These are phyloP conservation scores for Paedocypris micromegethes DNA, from an alignment of 2,797 vertebrate genomes.

Conservation along the genomic window DNA sequence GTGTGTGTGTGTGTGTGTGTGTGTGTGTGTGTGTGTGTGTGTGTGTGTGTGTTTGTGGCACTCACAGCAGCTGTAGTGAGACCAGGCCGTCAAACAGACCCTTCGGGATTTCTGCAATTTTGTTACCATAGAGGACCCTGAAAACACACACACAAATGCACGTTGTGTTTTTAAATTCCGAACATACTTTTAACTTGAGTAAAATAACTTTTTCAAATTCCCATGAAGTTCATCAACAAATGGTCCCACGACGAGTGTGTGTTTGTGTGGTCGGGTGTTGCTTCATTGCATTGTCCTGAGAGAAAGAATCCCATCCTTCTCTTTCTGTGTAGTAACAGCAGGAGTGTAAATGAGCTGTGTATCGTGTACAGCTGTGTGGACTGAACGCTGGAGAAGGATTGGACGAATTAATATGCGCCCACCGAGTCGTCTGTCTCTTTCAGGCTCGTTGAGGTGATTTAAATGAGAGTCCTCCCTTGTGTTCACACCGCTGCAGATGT, in stretches of 20 bases:
- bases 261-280: slow-evolving; percentile 15
- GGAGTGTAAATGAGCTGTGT: slow-evolving; percentile 25
- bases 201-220: no score
- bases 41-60: slow-evolving; percentile 46
- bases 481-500: slow-evolving; percentile 36
- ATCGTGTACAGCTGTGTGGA: slow-evolving; percentile 35
- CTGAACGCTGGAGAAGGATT: slow-evolving; percentile 22
- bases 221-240: no score
- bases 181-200: no score
- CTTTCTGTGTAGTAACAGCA: slow-evolving; percentile 34
- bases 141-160: slow-evolving; percentile 53
- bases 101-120: slow-evolving; percentile 95
- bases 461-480: slow-evolving; percentile 38
- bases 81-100: slow-evolving; percentile 94
- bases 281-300: slow-evolving; percentile 8
- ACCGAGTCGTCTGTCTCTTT: slow-evolving; percentile 29
- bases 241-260: no score
- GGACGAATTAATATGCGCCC: slow-evolving; percentile 43
- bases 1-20: no score
- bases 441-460: slow-evolving; percentile 41
- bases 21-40: not conserved
- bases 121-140: slow-evolving; percentile 98
- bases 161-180: not conserved
- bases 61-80: slow-evolving; percentile 96
- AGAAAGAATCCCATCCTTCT: slow-evolving; percentile 12